Percentiles rank a stretch among this genome's conserved stretches.
Evolutionary conservation across 2,113 vertebrate species (phyloP).

Genomic region (Zapus hudsonius): DNA sequence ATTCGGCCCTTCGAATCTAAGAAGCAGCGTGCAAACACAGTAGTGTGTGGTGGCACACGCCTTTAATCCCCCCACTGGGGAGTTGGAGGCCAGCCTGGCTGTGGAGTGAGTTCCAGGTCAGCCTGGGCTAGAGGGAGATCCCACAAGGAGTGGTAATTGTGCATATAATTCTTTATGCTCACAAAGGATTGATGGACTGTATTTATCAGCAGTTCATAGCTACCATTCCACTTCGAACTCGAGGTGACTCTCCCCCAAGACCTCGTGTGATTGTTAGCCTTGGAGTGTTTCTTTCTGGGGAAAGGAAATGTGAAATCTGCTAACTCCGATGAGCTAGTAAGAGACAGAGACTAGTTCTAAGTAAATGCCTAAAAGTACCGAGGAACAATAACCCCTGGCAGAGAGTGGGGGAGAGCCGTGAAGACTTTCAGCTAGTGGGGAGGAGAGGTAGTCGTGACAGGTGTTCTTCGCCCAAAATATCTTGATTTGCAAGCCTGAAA

Average conservation of each 20-base stretch:
- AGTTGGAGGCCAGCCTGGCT: too few relatives aligned
- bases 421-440: background rate
- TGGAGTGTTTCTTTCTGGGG: conserved; percentile 10
- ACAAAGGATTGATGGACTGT: background rate
- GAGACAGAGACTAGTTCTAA: background rate
- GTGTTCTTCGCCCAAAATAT: conserved; percentile 6
- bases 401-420: background rate
- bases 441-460: background rate
- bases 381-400: background rate
- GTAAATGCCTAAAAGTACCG: conserved; percentile 3
- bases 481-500: conserved; percentile 44
- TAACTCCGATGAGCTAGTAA: background rate
- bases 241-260: background rate
- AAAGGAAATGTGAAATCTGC: background rate
- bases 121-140: too few relatives aligned
- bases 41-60: too few relatives aligned
- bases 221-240: background rate
- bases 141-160: background rate
- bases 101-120: too few relatives aligned
- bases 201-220: background rate
- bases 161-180: background rate
- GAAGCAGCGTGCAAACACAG: background rate
- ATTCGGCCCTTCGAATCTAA: conserved; percentile 28
- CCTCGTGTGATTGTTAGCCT: background rate
- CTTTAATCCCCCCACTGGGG: too few relatives aligned